phyloP scores from a whole-genome alignment of 2,113 vertebrate species.

The Grantiella picta region DNA sequence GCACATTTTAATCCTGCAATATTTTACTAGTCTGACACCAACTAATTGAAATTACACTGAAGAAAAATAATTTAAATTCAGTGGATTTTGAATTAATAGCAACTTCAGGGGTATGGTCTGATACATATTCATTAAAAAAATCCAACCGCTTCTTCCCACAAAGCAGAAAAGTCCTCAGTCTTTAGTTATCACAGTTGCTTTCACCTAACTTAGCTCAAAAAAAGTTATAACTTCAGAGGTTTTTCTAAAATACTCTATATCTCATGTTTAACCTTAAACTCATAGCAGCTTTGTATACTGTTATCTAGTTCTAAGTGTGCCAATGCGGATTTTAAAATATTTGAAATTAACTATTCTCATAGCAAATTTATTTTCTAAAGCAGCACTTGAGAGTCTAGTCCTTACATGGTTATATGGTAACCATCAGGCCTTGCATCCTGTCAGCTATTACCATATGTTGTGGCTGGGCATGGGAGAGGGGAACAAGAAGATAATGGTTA shows the following conservation, averaged over 20 bases:
- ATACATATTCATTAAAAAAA: background rate
- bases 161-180: background rate
- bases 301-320: background rate
- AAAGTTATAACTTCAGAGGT: background rate
- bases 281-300: background rate
- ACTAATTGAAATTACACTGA: slow-evolving; percentile 33
- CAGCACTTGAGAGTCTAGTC: background rate
- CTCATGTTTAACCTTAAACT: background rate
- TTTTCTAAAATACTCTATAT: background rate
- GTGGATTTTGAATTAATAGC: slow-evolving; percentile 6
- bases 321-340: background rate
- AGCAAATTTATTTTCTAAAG: background rate
- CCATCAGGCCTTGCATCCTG: background rate
- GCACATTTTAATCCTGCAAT: background rate
- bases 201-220: background rate
- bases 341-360: background rate
- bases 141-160: background rate
- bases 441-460: background rate
- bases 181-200: background rate
- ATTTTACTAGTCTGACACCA: slow-evolving; percentile 10
- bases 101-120: background rate
- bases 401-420: background rate
- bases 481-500: background rate
- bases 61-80: slow-evolving; percentile 43
- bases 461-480: background rate